A percentile compares a stretch with the other conserved stretches of the same genome.
phyloP scores from a whole-genome alignment of 2,797 vertebrate species.

The Characodon lateralis region DNA sequence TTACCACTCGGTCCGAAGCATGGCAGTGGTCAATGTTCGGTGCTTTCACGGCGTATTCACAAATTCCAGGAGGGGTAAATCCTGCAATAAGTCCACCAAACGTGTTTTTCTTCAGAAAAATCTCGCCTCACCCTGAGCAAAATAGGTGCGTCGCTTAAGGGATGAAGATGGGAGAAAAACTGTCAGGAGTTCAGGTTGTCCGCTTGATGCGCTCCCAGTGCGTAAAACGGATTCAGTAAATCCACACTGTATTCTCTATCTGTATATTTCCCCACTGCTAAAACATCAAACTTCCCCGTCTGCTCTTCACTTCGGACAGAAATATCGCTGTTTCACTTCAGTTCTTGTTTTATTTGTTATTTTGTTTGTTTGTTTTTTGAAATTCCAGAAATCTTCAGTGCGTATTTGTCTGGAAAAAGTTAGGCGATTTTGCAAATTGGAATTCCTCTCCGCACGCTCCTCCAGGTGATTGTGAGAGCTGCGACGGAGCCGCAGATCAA shows the following conservation, averaged over 20 bases:
- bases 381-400: constrained; percentile 42
- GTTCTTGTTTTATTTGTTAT: not conserved
- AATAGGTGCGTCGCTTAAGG: not conserved
- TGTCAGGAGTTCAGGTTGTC: constrained; percentile 37
- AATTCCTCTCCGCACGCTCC: constrained; percentile 13
- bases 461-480: constrained; percentile 48
- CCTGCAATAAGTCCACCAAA: constrained; percentile 69
- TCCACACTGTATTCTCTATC: constrained; percentile 35
- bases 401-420: constrained; percentile 45
- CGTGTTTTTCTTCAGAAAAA: constrained; percentile 37
- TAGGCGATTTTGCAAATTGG: constrained; percentile 26
- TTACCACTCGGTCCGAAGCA: constrained; percentile 61
- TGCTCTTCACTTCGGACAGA: not conserved
- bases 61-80: constrained; percentile 64
- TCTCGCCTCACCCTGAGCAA: not conserved
- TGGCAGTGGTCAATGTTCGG: constrained; percentile 43
- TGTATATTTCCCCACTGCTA: constrained; percentile 40
- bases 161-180: constrained; percentile 16
- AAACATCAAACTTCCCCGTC: constrained; percentile 26
- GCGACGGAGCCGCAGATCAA: constrained; percentile 44
- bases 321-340: not conserved
- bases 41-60: constrained; percentile 47
- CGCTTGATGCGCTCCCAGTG: constrained; percentile 38
- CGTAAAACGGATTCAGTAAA: constrained; percentile 46
- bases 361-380: not conserved